Percentiles rank a stretch among this genome's conserved stretches.
Conservation (phyloP, 2,888 invertebrate genomes). For the Drosophila macrospina region DNA sequence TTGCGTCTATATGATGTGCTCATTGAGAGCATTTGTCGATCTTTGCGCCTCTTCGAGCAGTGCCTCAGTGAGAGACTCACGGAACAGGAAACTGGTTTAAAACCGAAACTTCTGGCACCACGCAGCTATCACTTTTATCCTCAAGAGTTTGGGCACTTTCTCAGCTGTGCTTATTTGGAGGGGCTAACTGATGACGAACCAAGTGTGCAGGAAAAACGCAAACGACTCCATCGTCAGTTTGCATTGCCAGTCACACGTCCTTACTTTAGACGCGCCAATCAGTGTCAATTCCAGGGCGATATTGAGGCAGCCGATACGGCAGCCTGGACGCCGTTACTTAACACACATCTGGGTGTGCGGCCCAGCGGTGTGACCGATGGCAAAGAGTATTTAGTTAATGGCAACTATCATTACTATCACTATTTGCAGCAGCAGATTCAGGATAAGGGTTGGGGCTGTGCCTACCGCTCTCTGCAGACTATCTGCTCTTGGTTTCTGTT, state of each 20-base stretch:
- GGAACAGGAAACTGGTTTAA: constrained; percentile 53
- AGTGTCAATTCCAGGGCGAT: constrained; percentile 87
- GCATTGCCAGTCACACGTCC: constrained; percentile 90
- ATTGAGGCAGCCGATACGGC: constrained; percentile 71
- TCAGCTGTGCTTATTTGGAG: constrained; percentile 90
- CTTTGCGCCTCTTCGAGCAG: constrained; percentile 89
- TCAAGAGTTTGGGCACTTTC: constrained; percentile 89
- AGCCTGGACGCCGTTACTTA: constrained; percentile 87
- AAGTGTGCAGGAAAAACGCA: constrained; percentile 88
- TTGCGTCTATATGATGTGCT: constrained; percentile 90
- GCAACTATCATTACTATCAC: constrained; percentile 97
- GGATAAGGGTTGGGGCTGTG: constrained; percentile 99
- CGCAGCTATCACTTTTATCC: constrained; percentile 89
- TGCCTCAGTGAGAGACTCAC: constrained; percentile 87
- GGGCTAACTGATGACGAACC: constrained; percentile 89
- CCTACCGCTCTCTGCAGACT: constrained; percentile 98
- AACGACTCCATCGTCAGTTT: constrained; percentile 90
- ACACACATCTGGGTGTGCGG: constrained; percentile 89
- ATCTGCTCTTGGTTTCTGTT: constrained; percentile 97
- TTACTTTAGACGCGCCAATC: constrained; percentile 91
- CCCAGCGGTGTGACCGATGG: constrained; percentile 85
- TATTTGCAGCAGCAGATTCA: constrained; percentile 98
- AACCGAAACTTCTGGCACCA: constrained; percentile 75
- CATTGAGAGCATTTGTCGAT: constrained; percentile 90
- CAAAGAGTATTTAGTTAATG: constrained; percentile 89